Conservation (phyloP, 2,113 vertebrate species). For the Plecturocebus donacophilus region DNA sequence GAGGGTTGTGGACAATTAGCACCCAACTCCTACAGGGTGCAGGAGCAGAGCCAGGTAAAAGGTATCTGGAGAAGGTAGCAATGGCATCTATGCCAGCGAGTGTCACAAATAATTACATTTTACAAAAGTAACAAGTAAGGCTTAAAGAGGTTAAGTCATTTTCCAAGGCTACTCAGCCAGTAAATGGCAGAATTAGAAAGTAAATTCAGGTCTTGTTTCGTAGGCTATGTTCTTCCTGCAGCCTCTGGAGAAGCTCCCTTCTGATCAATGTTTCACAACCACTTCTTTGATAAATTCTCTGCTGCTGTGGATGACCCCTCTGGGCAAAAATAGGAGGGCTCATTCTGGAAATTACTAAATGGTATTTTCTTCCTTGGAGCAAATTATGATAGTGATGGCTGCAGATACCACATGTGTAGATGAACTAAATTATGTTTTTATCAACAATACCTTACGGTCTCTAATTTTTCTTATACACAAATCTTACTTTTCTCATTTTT, state of each 20-base stretch:
- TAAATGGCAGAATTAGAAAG: neutral
- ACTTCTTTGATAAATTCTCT: neutral
- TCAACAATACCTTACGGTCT: neutral
- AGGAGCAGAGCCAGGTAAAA: neutral
- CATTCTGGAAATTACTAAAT: neutral
- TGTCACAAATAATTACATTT: neutral
- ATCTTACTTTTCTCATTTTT: neutral
- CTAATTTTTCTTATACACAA: neutral
- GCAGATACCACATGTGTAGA: neutral
- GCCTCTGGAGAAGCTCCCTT: neutral
- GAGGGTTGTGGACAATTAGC: neutral
- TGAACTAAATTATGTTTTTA: neutral
- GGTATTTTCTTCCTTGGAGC: neutral
- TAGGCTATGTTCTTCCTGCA: neutral
- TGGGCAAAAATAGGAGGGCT: neutral
- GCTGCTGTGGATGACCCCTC: neutral
- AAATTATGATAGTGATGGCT: neutral
- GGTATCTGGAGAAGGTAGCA: neutral
- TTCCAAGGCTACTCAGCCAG: neutral
- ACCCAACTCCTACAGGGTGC: rapidly evolving
- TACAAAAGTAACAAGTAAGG: neutral
- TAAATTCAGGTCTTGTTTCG: neutral
- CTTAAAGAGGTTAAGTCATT: neutral
- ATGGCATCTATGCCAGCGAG: neutral
- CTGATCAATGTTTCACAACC: neutral